phyloP scores from a whole-genome alignment of 2,888 invertebrate species.

The Hemithea aestivaria region DNA sequence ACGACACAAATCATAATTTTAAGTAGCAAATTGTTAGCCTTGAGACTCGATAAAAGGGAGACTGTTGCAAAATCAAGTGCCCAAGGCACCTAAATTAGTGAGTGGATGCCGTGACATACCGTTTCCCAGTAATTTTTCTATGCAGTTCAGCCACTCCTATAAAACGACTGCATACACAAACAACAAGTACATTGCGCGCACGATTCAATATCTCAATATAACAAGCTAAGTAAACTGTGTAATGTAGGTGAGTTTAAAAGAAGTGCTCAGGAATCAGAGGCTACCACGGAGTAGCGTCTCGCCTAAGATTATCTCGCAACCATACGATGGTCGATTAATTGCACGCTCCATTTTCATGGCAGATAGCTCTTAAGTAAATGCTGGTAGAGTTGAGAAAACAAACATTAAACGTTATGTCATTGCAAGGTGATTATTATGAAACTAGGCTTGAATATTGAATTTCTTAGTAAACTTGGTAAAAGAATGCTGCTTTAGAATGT shows the following conservation, averaged over 20 bases:
- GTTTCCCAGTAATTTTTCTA: conserved; percentile 53
- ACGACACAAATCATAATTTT: conserved; percentile 10
- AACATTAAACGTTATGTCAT: conserved; percentile 30
- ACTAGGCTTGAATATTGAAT: conserved; percentile 4
- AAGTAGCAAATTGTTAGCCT: conserved; percentile 22
- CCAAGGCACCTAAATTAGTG: conserved; percentile 42
- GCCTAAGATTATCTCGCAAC: conserved; percentile 50
- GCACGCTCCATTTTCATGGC: conserved; percentile 52
- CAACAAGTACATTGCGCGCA: conserved; percentile 31
- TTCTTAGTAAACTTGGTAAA: conserved; percentile 2
- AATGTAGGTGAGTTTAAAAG: conserved; percentile 28
- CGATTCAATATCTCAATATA: background rate
- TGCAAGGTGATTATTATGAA: conserved; percentile 13
- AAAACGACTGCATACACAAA: conserved; percentile 12
- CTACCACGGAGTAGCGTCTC: conserved; percentile 32
- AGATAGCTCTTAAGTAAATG: conserved; percentile 42
- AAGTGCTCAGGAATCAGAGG: conserved; percentile 31
- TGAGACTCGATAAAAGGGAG: conserved; percentile 29
- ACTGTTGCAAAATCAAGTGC: conserved; percentile 48
- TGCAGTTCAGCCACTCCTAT: conserved; percentile 27
- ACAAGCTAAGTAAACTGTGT: conserved; percentile 11
- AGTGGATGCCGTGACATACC: conserved; percentile 56
- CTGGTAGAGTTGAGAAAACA: conserved; percentile 34
- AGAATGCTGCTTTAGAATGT: conserved; percentile 3
- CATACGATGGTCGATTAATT: conserved; percentile 59